Evolutionary conservation across 1,140 invertebrate genomes (phyloP).

Genomic region (Trypoxylus dichotomus): DNA sequence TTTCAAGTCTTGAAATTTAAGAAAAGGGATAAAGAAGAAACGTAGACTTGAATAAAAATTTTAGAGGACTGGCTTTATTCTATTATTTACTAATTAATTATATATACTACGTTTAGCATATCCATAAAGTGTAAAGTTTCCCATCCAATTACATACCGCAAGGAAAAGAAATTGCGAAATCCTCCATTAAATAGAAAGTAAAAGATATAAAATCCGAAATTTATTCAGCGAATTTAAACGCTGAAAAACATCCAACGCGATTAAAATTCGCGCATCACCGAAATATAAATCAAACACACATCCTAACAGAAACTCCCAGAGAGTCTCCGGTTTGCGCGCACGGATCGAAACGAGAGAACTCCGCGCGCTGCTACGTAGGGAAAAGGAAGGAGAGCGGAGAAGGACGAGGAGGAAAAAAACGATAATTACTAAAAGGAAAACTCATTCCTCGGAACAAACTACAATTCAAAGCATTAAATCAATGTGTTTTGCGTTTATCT

Average conservation of each 20-base stretch:
- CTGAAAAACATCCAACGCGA: slow-evolving; percentile 18
- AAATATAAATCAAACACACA: slow-evolving; percentile 23
- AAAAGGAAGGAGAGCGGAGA: background rate
- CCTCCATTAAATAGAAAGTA: background rate
- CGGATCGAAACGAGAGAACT: background rate
- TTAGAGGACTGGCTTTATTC: too few species aligned
- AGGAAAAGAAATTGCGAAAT: background rate
- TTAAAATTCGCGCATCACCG: slow-evolving; percentile 22
- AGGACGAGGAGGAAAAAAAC: slow-evolving; percentile 37
- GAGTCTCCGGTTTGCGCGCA: background rate
- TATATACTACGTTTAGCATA: too few species aligned
- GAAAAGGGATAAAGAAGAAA: too few species aligned
- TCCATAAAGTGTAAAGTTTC: too few species aligned
- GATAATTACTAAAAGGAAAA: slow-evolving; percentile 50
- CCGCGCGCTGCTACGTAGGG: background rate
- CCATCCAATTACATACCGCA: too few species aligned
- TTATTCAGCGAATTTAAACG: slow-evolving; percentile 9
- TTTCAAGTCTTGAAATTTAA: too few species aligned
- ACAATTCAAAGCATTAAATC: slow-evolving; percentile 50
- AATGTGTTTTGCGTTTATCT: slow-evolving; percentile 53
- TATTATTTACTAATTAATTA: too few species aligned
- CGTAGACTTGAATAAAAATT: too few species aligned
- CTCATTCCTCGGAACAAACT: slow-evolving; percentile 49
- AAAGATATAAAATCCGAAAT: slow-evolving; percentile 5
- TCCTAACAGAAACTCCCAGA: slow-evolving; percentile 17